These are phyloP conservation scores for Platysternon megacephalum DNA, from an alignment of 2,113 vertebrate species.

Conservation along the genomic window DNA sequence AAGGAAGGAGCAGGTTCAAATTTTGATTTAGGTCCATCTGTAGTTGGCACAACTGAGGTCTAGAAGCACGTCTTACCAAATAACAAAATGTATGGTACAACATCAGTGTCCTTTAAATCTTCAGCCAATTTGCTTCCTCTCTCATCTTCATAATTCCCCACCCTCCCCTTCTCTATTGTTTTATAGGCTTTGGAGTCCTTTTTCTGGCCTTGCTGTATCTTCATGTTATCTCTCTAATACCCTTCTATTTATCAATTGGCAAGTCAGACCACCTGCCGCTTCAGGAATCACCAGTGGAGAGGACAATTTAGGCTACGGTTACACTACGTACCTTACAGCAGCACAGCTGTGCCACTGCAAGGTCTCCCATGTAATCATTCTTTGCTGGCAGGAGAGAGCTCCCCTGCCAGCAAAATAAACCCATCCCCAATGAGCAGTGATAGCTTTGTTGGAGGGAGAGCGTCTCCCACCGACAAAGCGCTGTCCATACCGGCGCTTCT, in stretches of 20 bases:
- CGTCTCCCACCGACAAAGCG: too few species aligned
- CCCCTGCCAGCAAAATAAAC: too few species aligned
- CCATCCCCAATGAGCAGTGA: too few species aligned
- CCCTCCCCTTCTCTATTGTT: background rate
- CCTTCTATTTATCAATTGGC: rapidly evolving
- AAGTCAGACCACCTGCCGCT: rapidly evolving
- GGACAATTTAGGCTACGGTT: background rate
- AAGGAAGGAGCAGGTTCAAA: background rate
- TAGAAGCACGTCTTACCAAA: background rate
- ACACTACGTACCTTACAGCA: too few species aligned
- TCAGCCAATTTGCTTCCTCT: background rate
- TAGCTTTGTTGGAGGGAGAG: too few species aligned
- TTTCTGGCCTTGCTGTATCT: background rate
- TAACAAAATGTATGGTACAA: slow-evolving; percentile 15
- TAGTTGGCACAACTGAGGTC: slow-evolving; percentile 43
- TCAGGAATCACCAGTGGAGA: rapidly evolving
- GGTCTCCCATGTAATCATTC: too few species aligned
- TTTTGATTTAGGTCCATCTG: slow-evolving; percentile 18
- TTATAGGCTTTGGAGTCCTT: background rate
- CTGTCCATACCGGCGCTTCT: too few species aligned
- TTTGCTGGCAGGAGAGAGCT: too few species aligned
- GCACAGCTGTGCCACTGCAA: too few species aligned
- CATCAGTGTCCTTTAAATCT: background rate
- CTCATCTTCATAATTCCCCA: background rate
- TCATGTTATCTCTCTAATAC: background rate